Base-by-base conservation (phyloP, 2,113 vertebrate genomes). In the Lichenostomus cassidix region DNA sequence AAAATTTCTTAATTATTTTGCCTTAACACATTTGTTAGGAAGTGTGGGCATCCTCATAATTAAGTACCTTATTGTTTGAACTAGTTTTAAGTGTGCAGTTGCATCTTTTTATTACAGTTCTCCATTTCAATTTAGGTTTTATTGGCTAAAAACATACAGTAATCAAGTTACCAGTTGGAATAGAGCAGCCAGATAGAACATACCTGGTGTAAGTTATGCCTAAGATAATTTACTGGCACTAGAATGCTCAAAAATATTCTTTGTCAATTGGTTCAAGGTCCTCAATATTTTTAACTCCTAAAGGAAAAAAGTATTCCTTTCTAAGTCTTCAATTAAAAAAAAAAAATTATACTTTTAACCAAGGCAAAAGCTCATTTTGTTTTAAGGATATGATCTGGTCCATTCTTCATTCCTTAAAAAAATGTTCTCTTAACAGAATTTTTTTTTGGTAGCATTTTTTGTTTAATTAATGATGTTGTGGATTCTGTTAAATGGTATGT, bases 131-230 rank as follows among this genome's bases (percentile, higher is more conserved):
- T 41, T 27, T 59, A 29, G 12, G 20, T 37, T 76, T 83, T 44
- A 8, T 81, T 78, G 39, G 9, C 12, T 52, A 37, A 65, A 77
- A 87, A 67, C 58, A 16, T 20, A 12, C 0, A 1, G 9, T 10
- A 68, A 39, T 44, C 31, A 42, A 52, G 23, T 33, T 81, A 42
- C 5, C 4, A 20, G 11, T 29, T 89, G 33, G 28, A 71, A 74
- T 13, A 73, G 16, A 87, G 11, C 11, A 80, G 13, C 20, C n/a
- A 65, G 27, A 56, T 9, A 59, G n/a, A 47, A 62, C 17, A 15
- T 4, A 42, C 5, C 14, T 81, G 0, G 2, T 25, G 1, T 68
- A 64, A 63, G 20, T 29, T 46, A n/a, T 16, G 23, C 7, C 17
- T 60, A 17, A 78, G 15, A 23, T 75, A 58, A 44, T 68, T 62